Evolutionary conservation across 2,113 vertebrate genomes (phyloP), one percentile per base, ranked within the genome.

Genomic region (Enhydra lutris): DNA sequence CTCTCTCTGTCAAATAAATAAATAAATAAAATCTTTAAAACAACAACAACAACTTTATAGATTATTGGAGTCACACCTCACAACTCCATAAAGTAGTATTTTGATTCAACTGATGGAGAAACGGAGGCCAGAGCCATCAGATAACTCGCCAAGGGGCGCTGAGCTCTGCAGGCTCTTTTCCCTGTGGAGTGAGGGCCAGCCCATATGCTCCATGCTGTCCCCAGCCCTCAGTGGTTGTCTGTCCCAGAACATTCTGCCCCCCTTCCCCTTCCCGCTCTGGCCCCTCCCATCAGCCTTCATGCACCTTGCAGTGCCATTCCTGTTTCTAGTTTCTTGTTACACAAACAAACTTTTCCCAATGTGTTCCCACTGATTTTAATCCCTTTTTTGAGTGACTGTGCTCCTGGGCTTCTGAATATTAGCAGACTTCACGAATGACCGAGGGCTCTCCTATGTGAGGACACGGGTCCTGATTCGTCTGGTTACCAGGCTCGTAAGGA

Each of bases 191-290:
- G 36, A 21, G 6, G 57, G 36, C 39, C 69, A 90, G 52, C 23
- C 23, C 1, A 4, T 7, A 34, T 17, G 0, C 14, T 42, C 1
- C 0, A 21, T 18, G 7, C 61, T 29, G 4, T 24, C 89, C 42
- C 39, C 1, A 2, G 3, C 29, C 29, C 83, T 31, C 11, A 21
- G 31, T 6, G 39, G 23, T 52, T 1, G 0, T 26, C 24, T 47
- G 71, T 21, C 71, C 31, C 78, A 78, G 94, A 50, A 71, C 42
- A 17, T 31, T 47, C 42, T 17, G 55, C n/a, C 63, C 31, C 63
- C 31, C 63, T 69, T n/a, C 73, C 39, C 67, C 8, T 31, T 36
- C 29, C 26, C 0, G 1, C 31, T 73, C 15, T 36, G 7, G 47
- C 29, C 24, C 42, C n/a, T 67, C n/a, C 42, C 17, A 7, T 47